phyloP scores from a whole-genome alignment of 2,113 vertebrate genomes.

The Bambusicola thoracicus region DNA sequence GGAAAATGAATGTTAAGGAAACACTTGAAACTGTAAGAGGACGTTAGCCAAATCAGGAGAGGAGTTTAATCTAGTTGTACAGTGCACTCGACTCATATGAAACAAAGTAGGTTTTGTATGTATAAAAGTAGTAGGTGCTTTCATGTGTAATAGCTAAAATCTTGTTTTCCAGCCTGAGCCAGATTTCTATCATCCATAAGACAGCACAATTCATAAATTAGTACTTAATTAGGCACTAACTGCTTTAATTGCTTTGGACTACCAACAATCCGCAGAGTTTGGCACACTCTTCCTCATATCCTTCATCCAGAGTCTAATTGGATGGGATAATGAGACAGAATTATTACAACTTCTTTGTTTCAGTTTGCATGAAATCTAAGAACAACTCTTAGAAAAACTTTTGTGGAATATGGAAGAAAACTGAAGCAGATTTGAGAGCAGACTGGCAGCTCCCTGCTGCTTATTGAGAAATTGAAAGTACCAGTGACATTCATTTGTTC shows the following conservation, averaged over 20 bases:
- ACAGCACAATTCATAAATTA: not conserved
- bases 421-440: not conserved
- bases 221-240: not conserved
- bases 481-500: not conserved
- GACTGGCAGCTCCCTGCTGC: not conserved
- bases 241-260: conserved; percentile 15
- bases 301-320: not conserved
- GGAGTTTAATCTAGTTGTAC: not conserved
- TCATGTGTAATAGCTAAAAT: not conserved
- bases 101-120: conserved; percentile 23
- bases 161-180: not conserved
- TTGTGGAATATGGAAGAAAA: not conserved
- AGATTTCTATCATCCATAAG: not conserved
- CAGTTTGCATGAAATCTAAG: not conserved
- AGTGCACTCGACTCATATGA: not conserved
- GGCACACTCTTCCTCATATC: not conserved
- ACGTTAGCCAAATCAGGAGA: not conserved
- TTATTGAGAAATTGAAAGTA: conserved; percentile 21
- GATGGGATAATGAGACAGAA: not conserved
- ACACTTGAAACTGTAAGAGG: not conserved
- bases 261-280: not conserved
- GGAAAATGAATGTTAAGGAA: not conserved
- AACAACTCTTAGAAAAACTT: conserved; percentile 20
- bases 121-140: conserved; percentile 13
- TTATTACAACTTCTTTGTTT: not conserved